A percentile compares a stretch with the other conserved stretches of the same genome.
phyloP scores from a whole-genome alignment of 2,888 invertebrate species.

The Chrysotoxum bicinctum region DNA sequence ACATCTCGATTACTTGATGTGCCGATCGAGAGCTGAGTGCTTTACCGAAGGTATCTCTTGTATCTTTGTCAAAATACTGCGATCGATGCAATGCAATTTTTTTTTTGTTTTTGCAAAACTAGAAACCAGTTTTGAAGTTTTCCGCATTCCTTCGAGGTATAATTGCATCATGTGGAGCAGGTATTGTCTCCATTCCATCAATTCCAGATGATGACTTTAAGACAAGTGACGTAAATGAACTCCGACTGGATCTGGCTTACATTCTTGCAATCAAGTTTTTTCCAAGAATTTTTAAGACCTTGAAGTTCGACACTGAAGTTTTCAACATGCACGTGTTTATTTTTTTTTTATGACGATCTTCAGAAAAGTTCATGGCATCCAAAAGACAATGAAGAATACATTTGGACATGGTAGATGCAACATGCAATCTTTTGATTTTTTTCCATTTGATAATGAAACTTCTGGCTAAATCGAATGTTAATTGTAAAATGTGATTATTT shows the following conservation, averaged over 20 bases:
- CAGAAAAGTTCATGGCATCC: not conserved
- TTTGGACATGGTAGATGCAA: not conserved
- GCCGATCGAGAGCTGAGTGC: not conserved
- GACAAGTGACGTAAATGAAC: conserved; percentile 4
- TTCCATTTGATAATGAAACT: not conserved
- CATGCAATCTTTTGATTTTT: conserved; percentile 6
- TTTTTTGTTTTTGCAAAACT: not conserved
- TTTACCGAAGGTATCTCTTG: not conserved
- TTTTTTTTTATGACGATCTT: not conserved
- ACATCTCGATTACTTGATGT: not conserved
- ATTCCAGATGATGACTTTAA: not conserved
- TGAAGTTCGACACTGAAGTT: not conserved
- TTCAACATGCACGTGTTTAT: not conserved
- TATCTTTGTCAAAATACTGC: conserved; percentile 6
- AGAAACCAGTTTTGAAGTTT: conserved; percentile 5
- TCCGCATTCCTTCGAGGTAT: conserved; percentile 10
- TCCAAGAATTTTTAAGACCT: conserved; percentile 21
- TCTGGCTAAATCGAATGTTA: not conserved
- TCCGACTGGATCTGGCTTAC: not conserved
- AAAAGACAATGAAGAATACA: not conserved
- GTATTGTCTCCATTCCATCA: not conserved
- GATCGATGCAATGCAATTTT: not conserved
- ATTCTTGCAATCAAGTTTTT: conserved; percentile 18
- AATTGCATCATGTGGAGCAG: conserved; percentile 18
- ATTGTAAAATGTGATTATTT: not conserved